Conservation (phyloP, 2,113 vertebrate genomes). For the Orcinus orca region DNA sequence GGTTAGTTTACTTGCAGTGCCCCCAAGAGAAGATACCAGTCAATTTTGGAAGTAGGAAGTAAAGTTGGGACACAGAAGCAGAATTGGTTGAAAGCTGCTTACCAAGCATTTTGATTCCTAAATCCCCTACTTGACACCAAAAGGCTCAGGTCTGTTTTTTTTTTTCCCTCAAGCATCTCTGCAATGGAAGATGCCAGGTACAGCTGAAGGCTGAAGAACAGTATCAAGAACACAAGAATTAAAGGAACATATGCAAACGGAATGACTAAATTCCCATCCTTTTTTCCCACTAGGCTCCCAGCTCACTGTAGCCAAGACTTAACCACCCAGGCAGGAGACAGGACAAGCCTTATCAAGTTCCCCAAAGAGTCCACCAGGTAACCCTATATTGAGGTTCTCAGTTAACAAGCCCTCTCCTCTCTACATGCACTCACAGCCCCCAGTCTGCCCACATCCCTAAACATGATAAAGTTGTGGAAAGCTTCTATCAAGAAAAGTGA, state of each 20-base stretch:
- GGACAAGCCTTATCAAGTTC: neutral
- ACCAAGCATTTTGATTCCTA: neutral
- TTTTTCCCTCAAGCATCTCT: neutral
- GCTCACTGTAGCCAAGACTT: neutral
- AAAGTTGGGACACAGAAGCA: neutral
- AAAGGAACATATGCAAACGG: neutral
- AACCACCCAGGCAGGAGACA: neutral
- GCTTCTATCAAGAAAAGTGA: neutral
- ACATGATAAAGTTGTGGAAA: neutral
- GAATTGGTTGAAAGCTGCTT: neutral
- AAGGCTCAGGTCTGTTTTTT: neutral
- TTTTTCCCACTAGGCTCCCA: neutral
- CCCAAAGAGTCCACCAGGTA: neutral
- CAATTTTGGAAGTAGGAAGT: neutral
- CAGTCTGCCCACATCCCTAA: neutral
- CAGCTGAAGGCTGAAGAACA: neutral
- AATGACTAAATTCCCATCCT: neutral
- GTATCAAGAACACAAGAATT: neutral
- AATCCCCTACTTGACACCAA: neutral
- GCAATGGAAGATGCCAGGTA: neutral
- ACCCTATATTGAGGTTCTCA: neutral
- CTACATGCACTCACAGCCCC: neutral
- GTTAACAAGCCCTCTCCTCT: neutral
- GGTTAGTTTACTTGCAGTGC: neutral
- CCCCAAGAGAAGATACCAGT: neutral